Conservation (phyloP, 2,888 invertebrate species). For the Drosophila cognata region DNA sequence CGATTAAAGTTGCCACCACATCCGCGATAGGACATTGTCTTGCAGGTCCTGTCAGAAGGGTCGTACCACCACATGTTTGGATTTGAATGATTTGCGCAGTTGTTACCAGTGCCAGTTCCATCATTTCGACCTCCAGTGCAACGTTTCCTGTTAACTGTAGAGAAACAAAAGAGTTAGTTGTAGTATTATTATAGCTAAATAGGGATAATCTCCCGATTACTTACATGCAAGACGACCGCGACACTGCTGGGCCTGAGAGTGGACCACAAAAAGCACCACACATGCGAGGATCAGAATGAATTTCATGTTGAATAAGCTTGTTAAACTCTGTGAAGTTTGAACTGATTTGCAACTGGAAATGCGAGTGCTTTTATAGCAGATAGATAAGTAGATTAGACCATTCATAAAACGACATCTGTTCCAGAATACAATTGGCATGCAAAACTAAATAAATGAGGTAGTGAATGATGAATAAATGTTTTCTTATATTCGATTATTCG, state of each 20-base stretch:
- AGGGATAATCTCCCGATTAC: neutral
- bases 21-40: constrained; percentile 6
- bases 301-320: constrained; percentile 35
- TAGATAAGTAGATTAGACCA: neutral
- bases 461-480: neutral
- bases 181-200: no score
- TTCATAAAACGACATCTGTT: neutral
- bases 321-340: constrained; percentile 4
- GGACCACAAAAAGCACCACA: constrained; percentile 30
- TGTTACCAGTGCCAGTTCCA: no score
- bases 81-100: no score
- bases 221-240: neutral
- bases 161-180: neutral
- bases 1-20: constrained; percentile 31
- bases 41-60: neutral
- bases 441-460: no score
- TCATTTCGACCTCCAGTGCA: neutral
- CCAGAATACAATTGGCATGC: neutral
- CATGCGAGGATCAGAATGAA: constrained; percentile 36
- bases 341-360: constrained; percentile 21
- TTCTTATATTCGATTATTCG: neutral
- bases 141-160: neutral
- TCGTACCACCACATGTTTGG: constrained; percentile 14
- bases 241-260: constrained; percentile 13
- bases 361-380: constrained; percentile 21